A percentile compares a stretch with the other conserved stretches of the same genome.
Evolutionary conservation across 2,888 invertebrate genomes (phyloP).

Genomic region (Andrena trimmerana): DNA sequence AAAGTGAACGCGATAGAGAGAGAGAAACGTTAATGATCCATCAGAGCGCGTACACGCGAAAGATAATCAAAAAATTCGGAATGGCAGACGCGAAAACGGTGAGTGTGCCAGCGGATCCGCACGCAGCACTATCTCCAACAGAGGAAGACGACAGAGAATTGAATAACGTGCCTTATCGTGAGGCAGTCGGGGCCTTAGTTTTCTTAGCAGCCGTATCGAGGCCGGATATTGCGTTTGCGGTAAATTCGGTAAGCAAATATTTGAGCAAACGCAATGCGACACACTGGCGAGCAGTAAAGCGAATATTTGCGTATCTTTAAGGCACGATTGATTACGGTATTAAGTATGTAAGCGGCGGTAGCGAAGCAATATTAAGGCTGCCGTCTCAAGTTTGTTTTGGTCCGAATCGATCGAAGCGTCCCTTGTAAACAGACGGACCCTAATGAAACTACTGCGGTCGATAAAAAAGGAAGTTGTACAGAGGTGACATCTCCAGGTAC

Average conservation of each 20-base stretch:
- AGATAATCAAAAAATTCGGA: background rate
- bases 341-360: background rate
- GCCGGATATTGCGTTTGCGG: slow-evolving; percentile 13
- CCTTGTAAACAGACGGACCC: too few species aligned
- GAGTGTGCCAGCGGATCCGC: background rate
- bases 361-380: too few species aligned
- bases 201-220: background rate
- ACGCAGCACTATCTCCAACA: background rate
- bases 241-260: background rate
- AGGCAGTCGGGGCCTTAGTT: background rate
- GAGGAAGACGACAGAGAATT: background rate
- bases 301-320: background rate
- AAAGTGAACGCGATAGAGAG: background rate
- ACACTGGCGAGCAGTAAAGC: background rate
- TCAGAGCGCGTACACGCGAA: background rate
- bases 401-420: too few species aligned
- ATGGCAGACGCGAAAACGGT: background rate
- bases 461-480: too few species aligned
- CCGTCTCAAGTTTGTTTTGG: too few species aligned
- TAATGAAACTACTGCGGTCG: too few species aligned
- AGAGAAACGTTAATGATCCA: background rate
- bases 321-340: background rate
- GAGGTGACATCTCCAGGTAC: too few species aligned
- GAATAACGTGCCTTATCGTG: background rate
- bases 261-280: background rate